Evolutionary conservation across 2,888 invertebrate species (phyloP).

Genomic region (Dryococelus australis): DNA sequence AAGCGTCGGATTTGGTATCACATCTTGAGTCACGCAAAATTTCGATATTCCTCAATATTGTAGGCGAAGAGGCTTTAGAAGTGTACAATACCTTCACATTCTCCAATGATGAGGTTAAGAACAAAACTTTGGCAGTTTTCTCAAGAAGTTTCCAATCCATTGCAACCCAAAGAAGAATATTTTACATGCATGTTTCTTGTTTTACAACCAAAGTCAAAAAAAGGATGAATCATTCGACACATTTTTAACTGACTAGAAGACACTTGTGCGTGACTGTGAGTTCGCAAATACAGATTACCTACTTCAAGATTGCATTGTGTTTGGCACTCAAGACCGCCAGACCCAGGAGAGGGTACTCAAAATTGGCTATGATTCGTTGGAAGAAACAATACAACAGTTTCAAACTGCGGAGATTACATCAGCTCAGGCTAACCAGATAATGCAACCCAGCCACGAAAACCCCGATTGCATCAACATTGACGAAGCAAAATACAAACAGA

Average conservation of each 20-base stretch:
- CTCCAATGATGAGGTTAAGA: not conserved
- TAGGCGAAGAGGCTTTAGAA: not conserved
- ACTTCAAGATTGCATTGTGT: no score
- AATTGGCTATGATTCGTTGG: not conserved
- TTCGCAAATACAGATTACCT: not conserved
- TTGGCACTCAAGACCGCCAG: no score
- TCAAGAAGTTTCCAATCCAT: not conserved
- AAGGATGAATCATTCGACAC: not conserved
- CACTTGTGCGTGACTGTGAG: not conserved
- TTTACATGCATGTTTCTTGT: not conserved
- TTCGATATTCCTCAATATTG: no score
- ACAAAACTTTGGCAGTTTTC: not conserved
- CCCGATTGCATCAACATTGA: not conserved
- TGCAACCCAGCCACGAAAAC: not conserved
- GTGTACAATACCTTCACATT: not conserved
- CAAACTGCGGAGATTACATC: no score
- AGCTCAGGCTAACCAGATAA: not conserved
- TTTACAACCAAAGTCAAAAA: conserved; percentile 4
- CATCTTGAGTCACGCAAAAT: no score
- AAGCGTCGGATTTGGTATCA: no score
- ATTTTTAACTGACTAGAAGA: not conserved
- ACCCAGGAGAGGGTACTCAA: not conserved
- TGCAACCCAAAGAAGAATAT: not conserved
- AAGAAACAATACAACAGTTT: no score
- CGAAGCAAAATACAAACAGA: no score